Percentiles rank a stretch among this genome's conserved stretches.
Evolutionary conservation across 2,888 invertebrate species (phyloP).

Genomic region (Netelia fuscicornis): DNA sequence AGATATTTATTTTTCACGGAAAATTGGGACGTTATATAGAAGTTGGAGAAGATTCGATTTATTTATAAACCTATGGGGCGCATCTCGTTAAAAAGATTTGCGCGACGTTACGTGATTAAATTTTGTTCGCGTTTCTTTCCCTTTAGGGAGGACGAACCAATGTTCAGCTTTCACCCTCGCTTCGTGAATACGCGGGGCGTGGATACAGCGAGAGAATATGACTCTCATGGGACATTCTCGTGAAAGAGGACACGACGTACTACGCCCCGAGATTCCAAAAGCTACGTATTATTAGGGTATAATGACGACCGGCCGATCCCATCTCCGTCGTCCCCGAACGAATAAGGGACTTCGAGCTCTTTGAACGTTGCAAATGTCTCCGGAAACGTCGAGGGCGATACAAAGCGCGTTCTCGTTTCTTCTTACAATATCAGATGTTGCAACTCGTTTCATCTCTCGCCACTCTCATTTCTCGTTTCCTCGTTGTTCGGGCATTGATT

Average conservation of each 20-base stretch:
- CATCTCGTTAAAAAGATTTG: not conserved
- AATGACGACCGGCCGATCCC: constrained; percentile 35
- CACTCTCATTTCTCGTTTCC: not conserved
- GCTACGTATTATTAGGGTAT: constrained; percentile 8
- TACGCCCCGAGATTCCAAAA: constrained; percentile 27
- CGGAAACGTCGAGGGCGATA: constrained; percentile 38
- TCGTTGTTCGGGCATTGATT: not conserved
- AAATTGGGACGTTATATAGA: not conserved
- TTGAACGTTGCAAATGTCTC: constrained; percentile 42
- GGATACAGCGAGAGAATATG: not conserved
- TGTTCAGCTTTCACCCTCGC: not conserved
- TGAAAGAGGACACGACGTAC: not conserved
- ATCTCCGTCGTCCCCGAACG: not conserved
- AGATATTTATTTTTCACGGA: not conserved
- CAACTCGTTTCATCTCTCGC: constrained; percentile 10
- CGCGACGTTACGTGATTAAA: not conserved
- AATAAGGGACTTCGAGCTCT: not conserved
- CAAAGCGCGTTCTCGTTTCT: not conserved
- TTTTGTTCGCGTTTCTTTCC: not conserved
- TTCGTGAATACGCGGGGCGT: not conserved
- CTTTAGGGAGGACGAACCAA: not conserved
- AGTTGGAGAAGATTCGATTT: not conserved
- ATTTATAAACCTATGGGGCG: not conserved
- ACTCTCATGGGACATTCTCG: not conserved
- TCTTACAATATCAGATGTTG: constrained; percentile 17